Percentiles rank a stretch among this genome's conserved stretches.
Conservation (phyloP, 2,797 vertebrate genomes). For the Coregonus suidteri region DNA sequence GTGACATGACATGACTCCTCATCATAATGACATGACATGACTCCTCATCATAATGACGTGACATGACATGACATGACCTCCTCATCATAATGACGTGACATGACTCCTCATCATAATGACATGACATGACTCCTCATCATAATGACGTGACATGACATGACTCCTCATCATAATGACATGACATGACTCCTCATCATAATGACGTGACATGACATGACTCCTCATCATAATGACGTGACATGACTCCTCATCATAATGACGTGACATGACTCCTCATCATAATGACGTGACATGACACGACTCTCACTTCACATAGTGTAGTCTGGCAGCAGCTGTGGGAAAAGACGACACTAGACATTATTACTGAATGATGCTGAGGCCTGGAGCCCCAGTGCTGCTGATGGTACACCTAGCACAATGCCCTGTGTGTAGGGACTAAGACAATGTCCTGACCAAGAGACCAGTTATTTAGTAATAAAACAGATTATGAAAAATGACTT, state of each 20-base stretch:
- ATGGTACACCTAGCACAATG: not conserved
- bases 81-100: no score
- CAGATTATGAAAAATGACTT: no score
- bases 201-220: not conserved
- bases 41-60: no score
- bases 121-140: not conserved
- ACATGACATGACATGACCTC: not conserved
- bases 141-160: not conserved
- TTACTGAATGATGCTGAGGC: conserved; percentile 28
- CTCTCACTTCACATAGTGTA: conserved; percentile 5
- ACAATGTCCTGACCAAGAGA: no score
- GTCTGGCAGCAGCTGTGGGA: not conserved
- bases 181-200: not conserved
- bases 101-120: not conserved
- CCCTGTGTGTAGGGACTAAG: not conserved
- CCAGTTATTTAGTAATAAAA: no score
- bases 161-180: no score
- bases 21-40: not conserved
- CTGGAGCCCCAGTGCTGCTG: conserved; percentile 17
- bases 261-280: not conserved
- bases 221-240: not conserved
- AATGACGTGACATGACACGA: not conserved
- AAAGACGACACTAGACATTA: not conserved
- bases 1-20: not conserved
- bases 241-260: not conserved